Evolutionary conservation across 2,797 vertebrate genomes (phyloP).

Genomic region (Stomatorhinus walkeri): DNA sequence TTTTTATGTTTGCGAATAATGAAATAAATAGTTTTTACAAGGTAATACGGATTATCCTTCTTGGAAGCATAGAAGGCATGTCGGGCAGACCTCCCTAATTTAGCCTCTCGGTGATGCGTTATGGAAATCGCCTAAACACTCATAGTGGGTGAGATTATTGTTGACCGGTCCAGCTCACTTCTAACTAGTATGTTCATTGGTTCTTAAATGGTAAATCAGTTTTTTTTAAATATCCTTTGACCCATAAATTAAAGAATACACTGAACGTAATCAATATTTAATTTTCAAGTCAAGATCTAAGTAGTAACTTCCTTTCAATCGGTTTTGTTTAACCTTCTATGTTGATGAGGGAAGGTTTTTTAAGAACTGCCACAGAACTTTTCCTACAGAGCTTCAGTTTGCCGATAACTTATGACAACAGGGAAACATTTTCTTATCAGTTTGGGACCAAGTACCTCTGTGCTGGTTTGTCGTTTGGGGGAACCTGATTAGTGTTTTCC

Average conservation of each 20-base stretch:
- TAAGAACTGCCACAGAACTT: too few species aligned
- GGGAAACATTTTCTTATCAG: background rate
- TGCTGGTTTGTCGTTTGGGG: background rate
- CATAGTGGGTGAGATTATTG: too few species aligned
- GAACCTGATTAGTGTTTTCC: background rate
- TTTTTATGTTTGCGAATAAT: background rate
- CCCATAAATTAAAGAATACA: background rate
- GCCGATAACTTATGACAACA: background rate
- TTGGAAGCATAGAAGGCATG: too few species aligned
- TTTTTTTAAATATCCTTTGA: too few species aligned
- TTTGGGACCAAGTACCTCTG: background rate
- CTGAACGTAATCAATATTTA: background rate
- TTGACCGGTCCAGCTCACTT: too few species aligned
- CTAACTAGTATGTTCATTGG: too few species aligned
- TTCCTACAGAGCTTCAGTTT: background rate
- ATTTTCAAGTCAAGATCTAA: background rate
- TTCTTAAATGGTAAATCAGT: too few species aligned
- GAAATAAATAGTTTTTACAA: background rate
- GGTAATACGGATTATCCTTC: too few species aligned
- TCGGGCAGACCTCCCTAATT: too few species aligned
- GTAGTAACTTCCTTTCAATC: background rate
- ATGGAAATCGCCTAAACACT: background rate
- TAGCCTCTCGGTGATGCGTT: too few species aligned
- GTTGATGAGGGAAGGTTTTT: conserved; percentile 6
- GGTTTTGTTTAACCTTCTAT: background rate